Base-by-base conservation (phyloP, 2,888 invertebrate genomes). In the Synanthedon vespiformis region DNA sequence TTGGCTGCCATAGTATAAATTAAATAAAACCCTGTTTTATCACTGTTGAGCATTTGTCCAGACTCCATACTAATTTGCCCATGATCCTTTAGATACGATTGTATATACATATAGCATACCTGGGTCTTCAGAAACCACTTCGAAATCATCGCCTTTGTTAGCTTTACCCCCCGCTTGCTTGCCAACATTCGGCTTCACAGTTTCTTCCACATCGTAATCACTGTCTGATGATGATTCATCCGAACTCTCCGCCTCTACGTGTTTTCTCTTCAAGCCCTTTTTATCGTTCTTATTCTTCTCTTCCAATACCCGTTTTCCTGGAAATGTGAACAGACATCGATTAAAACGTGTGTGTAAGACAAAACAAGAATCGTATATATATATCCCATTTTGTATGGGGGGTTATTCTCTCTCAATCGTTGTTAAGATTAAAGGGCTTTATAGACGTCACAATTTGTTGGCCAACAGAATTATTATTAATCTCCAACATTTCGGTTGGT, bases 91-190 rank as follows among this genome's bases (percentile, higher is more conserved):
- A 6, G 6, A 34, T 34, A 34, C n/a, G 12, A 8, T 40, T n/a
- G 16, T 34, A 41, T 22, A 22, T 49, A n/a, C 6, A 27, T 10
- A 34, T 34, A 34, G 34, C 34, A 34, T 34, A 90, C 90, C 88
- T 71, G 86, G 79, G 61, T 89, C 87, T 70, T 89, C 88, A 16
- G 91, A 80, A 5, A 92, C 93, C 47, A 92, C 86, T 83, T 93
- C 92, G 77, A 92, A 92, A 1, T 70, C 76, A 51, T 91, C 92
- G 67, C 90, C 89, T 63, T 90, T 89, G 52, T 72, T 84, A 1
- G 56, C 52, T 57, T 79, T 80, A 3, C 71, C 68, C 2, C 72
- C 79, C 48, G 65, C 59, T 12, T 14, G 14, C 22, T 63, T 71
- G 1, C 55, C 64, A 5, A 57, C 55, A 12, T 59, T 51, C 3